Conservation (phyloP, 64 coral and sea anemone genomes). For the Pachyseris speciosa region DNA sequence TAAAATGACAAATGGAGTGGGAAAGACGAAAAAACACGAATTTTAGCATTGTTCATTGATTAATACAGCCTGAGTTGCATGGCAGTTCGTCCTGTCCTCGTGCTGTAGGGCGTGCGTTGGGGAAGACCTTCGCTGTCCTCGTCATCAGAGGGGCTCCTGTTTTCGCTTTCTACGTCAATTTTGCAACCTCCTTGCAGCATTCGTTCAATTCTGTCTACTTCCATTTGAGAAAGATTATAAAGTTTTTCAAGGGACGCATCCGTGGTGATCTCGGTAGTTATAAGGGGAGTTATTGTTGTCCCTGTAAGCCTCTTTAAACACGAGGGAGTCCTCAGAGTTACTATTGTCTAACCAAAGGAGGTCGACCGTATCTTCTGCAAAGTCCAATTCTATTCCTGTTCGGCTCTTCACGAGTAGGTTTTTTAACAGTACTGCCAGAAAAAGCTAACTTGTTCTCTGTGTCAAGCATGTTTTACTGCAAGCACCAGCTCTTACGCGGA, state of each 20-base stretch:
- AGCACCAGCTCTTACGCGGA: no score
- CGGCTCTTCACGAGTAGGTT: conserved; percentile 41
- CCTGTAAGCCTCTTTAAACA: conserved; percentile 64
- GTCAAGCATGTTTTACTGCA: no score
- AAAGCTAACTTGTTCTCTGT: no score
- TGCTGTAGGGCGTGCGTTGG: not conserved
- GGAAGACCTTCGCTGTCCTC: not conserved
- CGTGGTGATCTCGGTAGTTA: conserved; percentile 50
- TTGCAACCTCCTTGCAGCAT: conserved; percentile 31
- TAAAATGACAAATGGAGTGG: no score
- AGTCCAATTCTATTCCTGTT: conserved; percentile 47
- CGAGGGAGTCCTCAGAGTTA: conserved; percentile 39
- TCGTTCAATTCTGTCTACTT: conserved; percentile 70
- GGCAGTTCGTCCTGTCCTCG: not conserved
- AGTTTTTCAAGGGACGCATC: conserved; percentile 46
- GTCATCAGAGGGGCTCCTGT: not conserved
- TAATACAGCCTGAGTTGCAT: no score
- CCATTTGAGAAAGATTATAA: conserved; percentile 62
- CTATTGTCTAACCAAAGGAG: conserved; percentile 69
- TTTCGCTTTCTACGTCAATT: not conserved
- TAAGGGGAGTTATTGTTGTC: conserved; percentile 76
- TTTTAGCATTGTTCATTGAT: no score
- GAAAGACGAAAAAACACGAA: no score
- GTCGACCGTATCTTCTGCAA: conserved; percentile 63
- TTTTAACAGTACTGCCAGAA: no score